These are phyloP conservation scores for Gadopsis marmoratus DNA, from an alignment of 2,797 vertebrate genomes.

Conservation along the genomic window DNA sequence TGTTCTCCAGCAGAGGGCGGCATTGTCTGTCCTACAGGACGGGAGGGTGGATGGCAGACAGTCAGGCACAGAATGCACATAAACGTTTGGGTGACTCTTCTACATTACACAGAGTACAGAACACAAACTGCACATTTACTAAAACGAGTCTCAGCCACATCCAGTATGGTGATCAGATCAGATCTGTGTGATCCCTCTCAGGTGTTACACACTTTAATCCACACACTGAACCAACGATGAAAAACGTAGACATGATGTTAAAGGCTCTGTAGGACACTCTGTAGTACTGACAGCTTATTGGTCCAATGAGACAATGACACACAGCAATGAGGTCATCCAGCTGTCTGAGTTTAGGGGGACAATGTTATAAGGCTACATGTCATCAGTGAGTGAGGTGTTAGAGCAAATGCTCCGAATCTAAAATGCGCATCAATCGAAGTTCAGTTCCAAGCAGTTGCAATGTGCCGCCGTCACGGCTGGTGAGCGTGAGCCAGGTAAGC, in stretches of 20 bases:
- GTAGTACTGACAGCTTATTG: conserved; percentile 37
- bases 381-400: not conserved
- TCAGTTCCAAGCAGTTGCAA: not conserved
- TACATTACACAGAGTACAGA: too few species aligned
- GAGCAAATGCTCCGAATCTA: not conserved
- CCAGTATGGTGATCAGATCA: not conserved
- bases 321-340: conserved; percentile 1
- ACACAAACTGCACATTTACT: not conserved
- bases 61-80: not conserved
- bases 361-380: too few species aligned
- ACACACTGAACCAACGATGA: conserved; percentile 16
- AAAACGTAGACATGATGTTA: not conserved
- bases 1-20: conserved; percentile 53
- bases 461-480: too few species aligned
- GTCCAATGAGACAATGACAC: conserved; percentile 16
- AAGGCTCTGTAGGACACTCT: not conserved
- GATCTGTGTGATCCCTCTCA: not conserved
- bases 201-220: not conserved
- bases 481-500: too few species aligned
- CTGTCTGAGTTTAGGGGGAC: not conserved
- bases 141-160: not conserved
- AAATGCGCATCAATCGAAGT: not conserved
- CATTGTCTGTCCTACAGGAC: not conserved
- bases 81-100: too few species aligned
- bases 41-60: too few species aligned